Evolutionary conservation across 2,888 invertebrate species (phyloP).

Genomic region (Cataglyphis cursor): DNA sequence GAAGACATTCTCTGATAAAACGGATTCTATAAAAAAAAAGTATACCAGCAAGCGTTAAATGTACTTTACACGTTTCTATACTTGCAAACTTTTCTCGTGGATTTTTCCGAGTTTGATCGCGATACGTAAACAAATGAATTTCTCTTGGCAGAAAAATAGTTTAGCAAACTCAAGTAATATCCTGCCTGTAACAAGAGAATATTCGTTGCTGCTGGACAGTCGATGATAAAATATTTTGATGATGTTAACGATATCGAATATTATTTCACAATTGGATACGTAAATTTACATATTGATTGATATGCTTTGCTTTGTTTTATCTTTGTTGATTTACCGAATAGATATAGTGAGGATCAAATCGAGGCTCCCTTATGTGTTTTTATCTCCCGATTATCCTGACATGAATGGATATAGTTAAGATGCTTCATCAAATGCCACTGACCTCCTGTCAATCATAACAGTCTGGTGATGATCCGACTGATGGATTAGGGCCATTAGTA

Average conservation of each 20-base stretch:
- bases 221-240: constrained; percentile 51
- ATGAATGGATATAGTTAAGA: constrained; percentile 49
- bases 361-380: neutral
- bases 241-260: constrained; percentile 29
- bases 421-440: constrained; percentile 51
- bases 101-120: constrained; percentile 13
- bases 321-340: constrained; percentile 7
- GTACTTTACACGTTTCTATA: neutral
- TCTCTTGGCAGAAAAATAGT: constrained; percentile 32
- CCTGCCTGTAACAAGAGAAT: constrained; percentile 20
- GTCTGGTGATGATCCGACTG: constrained; percentile 49
- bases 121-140: constrained; percentile 38
- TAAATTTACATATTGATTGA: constrained; percentile 7
- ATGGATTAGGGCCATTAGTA: constrained; percentile 73
- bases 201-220: constrained; percentile 15
- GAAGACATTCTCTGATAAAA: neutral
- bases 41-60: neutral
- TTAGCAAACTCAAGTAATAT: constrained; percentile 46
- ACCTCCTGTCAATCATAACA: constrained; percentile 57
- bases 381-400: constrained; percentile 47
- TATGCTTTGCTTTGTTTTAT: neutral
- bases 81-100: constrained; percentile 19
- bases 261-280: constrained; percentile 1
- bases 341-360: constrained; percentile 14
- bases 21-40: neutral